Conservation (phyloP, 2,888 invertebrate genomes). For the Allophyes oxyacanthae region DNA sequence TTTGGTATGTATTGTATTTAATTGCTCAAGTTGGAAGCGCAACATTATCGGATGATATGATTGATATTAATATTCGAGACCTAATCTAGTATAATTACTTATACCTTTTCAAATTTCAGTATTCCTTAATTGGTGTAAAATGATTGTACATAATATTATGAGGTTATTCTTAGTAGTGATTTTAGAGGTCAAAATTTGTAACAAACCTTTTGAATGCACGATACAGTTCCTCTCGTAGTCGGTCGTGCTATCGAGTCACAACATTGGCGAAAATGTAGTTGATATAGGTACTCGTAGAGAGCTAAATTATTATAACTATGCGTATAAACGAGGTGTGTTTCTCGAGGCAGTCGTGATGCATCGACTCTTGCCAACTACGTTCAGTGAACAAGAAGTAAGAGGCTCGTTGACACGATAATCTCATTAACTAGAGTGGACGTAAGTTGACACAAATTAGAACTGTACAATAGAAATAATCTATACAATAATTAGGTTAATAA, state of each 20-base stretch:
- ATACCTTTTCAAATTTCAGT: constrained; percentile 61
- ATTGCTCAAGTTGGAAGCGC: constrained; percentile 82
- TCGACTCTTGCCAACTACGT: constrained; percentile 75
- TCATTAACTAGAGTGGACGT: constrained; percentile 71
- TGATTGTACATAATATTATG: constrained; percentile 73
- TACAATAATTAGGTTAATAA: constrained; percentile 76
- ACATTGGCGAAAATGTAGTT: constrained; percentile 71
- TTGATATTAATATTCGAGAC: constrained; percentile 70
- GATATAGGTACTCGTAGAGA: constrained; percentile 51
- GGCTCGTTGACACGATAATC: constrained; percentile 73
- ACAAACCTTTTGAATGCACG: constrained; percentile 84
- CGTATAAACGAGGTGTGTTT: constrained; percentile 70
- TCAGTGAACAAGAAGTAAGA: constrained; percentile 67
- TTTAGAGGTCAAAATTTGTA: constrained; percentile 83
- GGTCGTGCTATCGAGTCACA: constrained; percentile 84
- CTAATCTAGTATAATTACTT: constrained; percentile 68
- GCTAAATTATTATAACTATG: constrained; percentile 53
- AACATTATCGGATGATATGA: constrained; percentile 72
- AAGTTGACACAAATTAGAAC: constrained; percentile 75
- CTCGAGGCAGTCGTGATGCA: constrained; percentile 66
- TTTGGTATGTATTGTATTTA: constrained; percentile 82
- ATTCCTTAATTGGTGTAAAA: constrained; percentile 71
- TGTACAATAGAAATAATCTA: constrained; percentile 77
- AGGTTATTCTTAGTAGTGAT: constrained; percentile 68
- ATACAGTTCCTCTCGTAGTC: constrained; percentile 88